Percentiles rank a stretch among this genome's conserved stretches.
Evolutionary conservation across 2,888 invertebrate genomes (phyloP).

Genomic region (Drosophila fulvimacula): DNA sequence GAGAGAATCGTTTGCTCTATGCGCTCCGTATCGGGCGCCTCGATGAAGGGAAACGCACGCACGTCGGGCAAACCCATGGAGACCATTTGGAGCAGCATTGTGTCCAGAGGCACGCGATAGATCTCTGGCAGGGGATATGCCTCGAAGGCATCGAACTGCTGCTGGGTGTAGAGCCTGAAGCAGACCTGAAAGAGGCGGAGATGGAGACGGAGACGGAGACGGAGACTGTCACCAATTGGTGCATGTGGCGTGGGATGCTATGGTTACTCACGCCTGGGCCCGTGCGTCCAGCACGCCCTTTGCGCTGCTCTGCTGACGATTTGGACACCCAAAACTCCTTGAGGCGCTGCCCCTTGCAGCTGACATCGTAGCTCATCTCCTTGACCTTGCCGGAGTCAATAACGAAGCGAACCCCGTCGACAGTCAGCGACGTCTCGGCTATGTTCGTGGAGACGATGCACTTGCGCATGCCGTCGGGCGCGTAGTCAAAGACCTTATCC

Average conservation of each 20-base stretch:
- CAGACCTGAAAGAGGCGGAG: slow-evolving; percentile 86
- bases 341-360: slow-evolving; percentile 94
- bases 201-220: too few species aligned
- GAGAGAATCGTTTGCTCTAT: slow-evolving; percentile 94
- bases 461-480: slow-evolving; percentile 97
- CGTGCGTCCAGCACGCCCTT: slow-evolving; percentile 97
- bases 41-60: slow-evolving; percentile 96
- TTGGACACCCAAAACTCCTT: slow-evolving; percentile 99
- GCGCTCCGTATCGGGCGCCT: slow-evolving; percentile 93
- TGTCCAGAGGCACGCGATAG: slow-evolving; percentile 96
- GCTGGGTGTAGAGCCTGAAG: slow-evolving; percentile 94
- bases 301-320: slow-evolving; percentile 98
- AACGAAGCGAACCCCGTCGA: slow-evolving; percentile 98
- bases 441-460: slow-evolving; percentile 99
- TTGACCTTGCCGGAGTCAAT: slow-evolving; percentile 98
- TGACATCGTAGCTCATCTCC: slow-evolving; percentile 97
- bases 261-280: slow-evolving; percentile 91
- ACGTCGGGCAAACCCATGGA: slow-evolving; percentile 96
- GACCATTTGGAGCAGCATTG: slow-evolving; percentile 95
- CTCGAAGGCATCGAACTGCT: slow-evolving; percentile 91
- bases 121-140: slow-evolving; percentile 96
- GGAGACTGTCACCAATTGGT: not conserved
- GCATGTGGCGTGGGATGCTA: not conserved
- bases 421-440: slow-evolving; percentile 99
- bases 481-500: slow-evolving; percentile 98